Conservation (phyloP, 92 coral and sea anemone species). For the Parazoanthus darwini region DNA sequence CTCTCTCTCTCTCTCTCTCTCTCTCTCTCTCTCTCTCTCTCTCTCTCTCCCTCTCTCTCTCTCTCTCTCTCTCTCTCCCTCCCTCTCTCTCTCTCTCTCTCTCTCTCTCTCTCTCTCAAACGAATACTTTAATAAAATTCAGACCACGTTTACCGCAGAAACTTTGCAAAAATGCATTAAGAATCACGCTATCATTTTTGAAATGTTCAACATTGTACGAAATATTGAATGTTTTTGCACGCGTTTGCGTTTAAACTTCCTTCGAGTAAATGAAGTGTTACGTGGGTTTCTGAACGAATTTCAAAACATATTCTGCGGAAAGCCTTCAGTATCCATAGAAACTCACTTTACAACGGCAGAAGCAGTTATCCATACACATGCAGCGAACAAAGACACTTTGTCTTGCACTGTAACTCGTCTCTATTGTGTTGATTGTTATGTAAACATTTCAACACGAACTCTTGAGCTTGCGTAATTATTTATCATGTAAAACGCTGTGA, state of each 20-base stretch:
- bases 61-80: too few relatives aligned
- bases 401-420: not conserved
- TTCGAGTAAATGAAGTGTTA: not conserved
- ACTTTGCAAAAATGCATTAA: not conserved
- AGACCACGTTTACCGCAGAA: not conserved
- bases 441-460: not conserved
- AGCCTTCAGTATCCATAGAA: slow-evolving; percentile 15
- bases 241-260: not conserved
- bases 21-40: too few relatives aligned
- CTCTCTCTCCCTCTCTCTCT: too few relatives aligned
- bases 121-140: not conserved
- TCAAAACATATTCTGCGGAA: not conserved
- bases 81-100: too few relatives aligned
- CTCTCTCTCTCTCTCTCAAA: too few relatives aligned
- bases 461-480: not conserved
- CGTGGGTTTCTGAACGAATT: not conserved
- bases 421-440: slow-evolving; percentile 15
- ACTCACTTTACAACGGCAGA: not conserved
- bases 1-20: too few relatives aligned
- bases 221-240: not conserved
- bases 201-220: too few relatives aligned
- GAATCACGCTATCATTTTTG: too few relatives aligned
- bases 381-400: not conserved
- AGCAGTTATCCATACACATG: not conserved
- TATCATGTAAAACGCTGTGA: not conserved